phyloP scores from a whole-genome alignment of 1,140 invertebrate genomes.

The Sarcophaga peregrina region DNA sequence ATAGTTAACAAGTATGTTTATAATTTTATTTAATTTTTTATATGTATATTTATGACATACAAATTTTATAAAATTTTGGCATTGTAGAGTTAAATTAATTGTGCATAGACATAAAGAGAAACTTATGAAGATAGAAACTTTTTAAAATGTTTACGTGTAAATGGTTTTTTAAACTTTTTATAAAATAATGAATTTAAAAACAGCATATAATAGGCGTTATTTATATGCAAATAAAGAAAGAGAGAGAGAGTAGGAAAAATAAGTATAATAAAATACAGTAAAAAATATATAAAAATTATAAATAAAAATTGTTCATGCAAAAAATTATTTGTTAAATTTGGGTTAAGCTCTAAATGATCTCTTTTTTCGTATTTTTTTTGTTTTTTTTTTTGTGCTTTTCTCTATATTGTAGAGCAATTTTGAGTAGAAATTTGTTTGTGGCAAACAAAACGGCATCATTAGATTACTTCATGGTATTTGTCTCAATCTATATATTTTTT shows the following conservation, averaged over 20 bases:
- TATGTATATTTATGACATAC: too few species aligned
- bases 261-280: neutral
- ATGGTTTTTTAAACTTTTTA: neutral
- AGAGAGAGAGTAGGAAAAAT: too few species aligned
- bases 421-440: neutral
- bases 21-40: too few species aligned
- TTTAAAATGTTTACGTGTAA: neutral
- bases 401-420: neutral
- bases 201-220: neutral
- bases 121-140: neutral
- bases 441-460: neutral
- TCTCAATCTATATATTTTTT: neutral
- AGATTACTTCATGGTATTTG: neutral
- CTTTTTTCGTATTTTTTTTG: neutral
- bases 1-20: too few species aligned
- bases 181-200: neutral
- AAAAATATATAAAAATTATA: neutral
- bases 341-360: neutral
- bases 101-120: neutral
- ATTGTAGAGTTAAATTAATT: conserved; percentile 3
- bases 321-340: neutral
- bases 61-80: neutral
- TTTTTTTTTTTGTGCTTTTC: neutral
- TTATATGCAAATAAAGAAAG: neutral
- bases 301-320: conserved; percentile 5